A percentile compares a stretch with the other conserved stretches of the same genome.
Conservation (phyloP, 2,113 vertebrate genomes). For the Rhizomys pruinosus region DNA sequence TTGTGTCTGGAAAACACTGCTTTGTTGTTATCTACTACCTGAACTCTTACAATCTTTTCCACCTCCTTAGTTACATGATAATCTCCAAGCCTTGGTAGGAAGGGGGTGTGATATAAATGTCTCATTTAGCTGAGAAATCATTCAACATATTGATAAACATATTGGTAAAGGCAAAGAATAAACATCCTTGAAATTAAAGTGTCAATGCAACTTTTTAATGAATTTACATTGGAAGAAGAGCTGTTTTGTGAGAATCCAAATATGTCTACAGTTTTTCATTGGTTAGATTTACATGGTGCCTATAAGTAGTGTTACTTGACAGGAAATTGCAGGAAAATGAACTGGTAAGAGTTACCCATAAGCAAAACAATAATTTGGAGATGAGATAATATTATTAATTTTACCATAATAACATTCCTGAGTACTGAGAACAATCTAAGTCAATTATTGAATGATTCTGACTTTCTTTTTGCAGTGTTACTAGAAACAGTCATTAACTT, state of each 20-base stretch:
- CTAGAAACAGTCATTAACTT: too few species aligned
- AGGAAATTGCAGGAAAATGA: neutral
- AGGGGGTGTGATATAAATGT: too few species aligned
- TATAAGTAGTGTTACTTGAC: neutral
- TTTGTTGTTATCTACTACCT: too few species aligned
- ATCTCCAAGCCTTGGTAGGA: too few species aligned
- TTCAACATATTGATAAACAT: neutral
- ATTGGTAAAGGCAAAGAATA: neutral
- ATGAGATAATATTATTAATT: neutral
- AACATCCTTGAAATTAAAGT: neutral
- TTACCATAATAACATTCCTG: neutral
- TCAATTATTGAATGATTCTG: conserved; percentile 18
- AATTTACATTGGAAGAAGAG: neutral
- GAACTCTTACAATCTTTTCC: too few species aligned
- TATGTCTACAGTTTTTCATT: conserved; percentile 8
- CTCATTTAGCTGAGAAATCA: neutral
- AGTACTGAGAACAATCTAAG: conserved; percentile 20
- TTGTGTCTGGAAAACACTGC: too few species aligned
- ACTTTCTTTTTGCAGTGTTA: neutral
- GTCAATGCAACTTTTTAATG: neutral
- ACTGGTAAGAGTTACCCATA: neutral
- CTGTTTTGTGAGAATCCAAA: neutral
- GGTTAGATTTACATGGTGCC: neutral
- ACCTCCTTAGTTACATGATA: too few species aligned
- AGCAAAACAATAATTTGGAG: conserved; percentile 16